Evolutionary conservation across 1,140 invertebrate genomes (phyloP), one percentile per base, ranked within the genome.

Genomic region (Gonatopus flavifemur): DNA sequence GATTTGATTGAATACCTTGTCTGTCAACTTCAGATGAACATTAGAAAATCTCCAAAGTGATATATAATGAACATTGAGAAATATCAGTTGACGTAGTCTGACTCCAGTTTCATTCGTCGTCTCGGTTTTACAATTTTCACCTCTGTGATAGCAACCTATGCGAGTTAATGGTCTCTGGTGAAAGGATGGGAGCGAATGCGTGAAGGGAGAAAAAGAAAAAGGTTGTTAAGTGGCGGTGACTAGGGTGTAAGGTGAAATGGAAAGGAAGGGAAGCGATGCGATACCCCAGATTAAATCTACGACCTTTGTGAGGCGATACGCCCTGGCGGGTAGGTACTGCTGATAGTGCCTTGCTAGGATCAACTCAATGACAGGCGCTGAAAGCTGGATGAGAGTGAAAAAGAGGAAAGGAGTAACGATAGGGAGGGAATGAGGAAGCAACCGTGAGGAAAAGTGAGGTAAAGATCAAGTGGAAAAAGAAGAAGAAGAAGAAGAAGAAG

Each of bases 211-310:
- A 22, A 43, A 43, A 36, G 12, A 7, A 38, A 44, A 39, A 50
- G 25, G 41, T 36, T 22, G 52, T 55, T 35, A 46, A 55, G 52
- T 55, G 41, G 36, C 30, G 16, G 51, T 32, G 28, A 12, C 6
- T 28, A 51, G 48, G 52, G 30, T 22, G 48, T 39, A 46, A 44
- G 37, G 24, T 1, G 18, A 44, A 38, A 50, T 31, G 38, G 47
- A 51, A n/a, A n/a, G n/a, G n/a, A n/a, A n/a, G n/a, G 41, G 28
- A 33, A 40, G 33, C 21, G 22, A 31, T 6, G 42, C 51, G 52
- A 44, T 39, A 55, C 40, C 40, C 0, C 25, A 36, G 49, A 55
- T 55, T 51, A 55, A 55, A 55, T 50, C 41, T 48, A 13, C 12
- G 13, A 25, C 18, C 25, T 55, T 55, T 50, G 40, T 43, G 25